These are phyloP conservation scores for Sthenelais limicola DNA, from an alignment of 2,888 invertebrate genomes.

Conservation along the genomic window DNA sequence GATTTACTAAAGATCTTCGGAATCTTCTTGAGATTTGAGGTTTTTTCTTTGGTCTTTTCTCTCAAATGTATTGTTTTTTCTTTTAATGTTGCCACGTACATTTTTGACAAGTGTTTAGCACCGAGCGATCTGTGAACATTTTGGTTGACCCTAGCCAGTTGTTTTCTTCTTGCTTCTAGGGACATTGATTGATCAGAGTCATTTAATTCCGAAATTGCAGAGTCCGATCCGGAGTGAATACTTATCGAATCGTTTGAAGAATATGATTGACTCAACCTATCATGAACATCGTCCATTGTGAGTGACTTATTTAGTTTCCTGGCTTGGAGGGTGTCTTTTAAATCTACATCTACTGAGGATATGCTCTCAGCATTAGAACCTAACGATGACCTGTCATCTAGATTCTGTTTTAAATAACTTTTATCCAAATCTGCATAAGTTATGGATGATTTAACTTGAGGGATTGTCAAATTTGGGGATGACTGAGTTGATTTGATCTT, in stretches of 20 bases:
- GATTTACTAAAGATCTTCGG: constrained; percentile 24
- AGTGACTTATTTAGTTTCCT: background rate
- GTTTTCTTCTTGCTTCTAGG: background rate
- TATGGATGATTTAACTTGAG: background rate
- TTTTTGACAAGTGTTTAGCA: constrained; percentile 1
- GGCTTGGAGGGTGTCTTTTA: background rate
- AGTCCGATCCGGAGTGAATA: constrained; percentile 24
- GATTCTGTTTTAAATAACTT: background rate
- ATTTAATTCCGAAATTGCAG: background rate
- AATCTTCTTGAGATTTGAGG: constrained; percentile 11
- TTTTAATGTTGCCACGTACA: constrained; percentile 16
- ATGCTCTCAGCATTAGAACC: constrained; percentile 1
- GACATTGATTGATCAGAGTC: background rate
- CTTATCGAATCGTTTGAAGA: constrained; percentile 20
- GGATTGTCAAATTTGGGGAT: background rate
- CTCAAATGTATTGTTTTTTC: constrained; percentile 8
- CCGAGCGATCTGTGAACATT: constrained; percentile 21
- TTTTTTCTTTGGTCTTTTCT: constrained; percentile 29
- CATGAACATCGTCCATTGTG: background rate
- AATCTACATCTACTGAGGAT: background rate
- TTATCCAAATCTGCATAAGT: background rate
- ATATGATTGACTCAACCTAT: background rate
- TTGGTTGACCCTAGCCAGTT: constrained; percentile 32
- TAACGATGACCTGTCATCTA: background rate
- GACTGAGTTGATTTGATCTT: background rate